Percentiles rank a stretch among this genome's conserved stretches.
Conservation (phyloP, 2,113 vertebrate species). For the Hylia prasina region DNA sequence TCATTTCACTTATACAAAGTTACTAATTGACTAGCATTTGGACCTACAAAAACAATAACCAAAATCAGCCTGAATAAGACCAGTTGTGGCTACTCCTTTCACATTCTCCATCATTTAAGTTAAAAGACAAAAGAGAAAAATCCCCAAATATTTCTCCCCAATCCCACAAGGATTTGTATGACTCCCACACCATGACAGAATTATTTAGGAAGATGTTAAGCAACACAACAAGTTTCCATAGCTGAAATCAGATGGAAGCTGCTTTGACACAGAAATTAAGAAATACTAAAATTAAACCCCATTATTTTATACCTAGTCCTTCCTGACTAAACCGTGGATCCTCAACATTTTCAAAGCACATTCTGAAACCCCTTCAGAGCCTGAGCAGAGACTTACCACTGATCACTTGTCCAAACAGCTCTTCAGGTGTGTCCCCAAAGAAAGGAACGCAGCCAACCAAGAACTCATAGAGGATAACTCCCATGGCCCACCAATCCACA, state of each 20-base stretch:
- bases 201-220: background rate
- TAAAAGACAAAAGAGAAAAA: background rate
- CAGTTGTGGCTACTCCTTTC: background rate
- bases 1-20: background rate
- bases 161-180: background rate
- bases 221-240: background rate
- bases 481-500: slow-evolving; percentile 99
- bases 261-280: background rate
- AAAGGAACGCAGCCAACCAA: slow-evolving; percentile 94
- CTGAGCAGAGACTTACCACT: slow-evolving; percentile 80
- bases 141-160: background rate
- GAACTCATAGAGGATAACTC: slow-evolving; percentile 94
- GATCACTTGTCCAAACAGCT: slow-evolving; percentile 97
- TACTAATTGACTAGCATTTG: background rate
- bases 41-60: background rate
- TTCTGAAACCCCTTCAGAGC: background rate
- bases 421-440: slow-evolving; percentile 95
- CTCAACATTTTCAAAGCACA: background rate
- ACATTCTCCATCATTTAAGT: background rate
- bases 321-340: background rate
- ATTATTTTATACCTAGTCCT: background rate
- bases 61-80: background rate
- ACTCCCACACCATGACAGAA: background rate
- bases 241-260: background rate
- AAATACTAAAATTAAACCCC: background rate